phyloP scores from a whole-genome alignment of 2,888 invertebrate species.

The Craniophora ligustri region DNA sequence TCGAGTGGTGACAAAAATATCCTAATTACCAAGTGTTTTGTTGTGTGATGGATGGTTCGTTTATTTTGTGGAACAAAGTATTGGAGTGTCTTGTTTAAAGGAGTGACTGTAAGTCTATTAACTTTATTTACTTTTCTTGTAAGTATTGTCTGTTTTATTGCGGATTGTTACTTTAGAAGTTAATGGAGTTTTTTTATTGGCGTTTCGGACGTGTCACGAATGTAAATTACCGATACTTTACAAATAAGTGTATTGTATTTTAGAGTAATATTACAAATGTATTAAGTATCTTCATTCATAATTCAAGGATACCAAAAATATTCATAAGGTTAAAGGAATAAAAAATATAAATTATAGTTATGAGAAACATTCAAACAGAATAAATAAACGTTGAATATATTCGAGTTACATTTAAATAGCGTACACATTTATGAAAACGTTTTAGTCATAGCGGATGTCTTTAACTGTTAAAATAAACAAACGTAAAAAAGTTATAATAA shows the following conservation, averaged over 20 bases:
- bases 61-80: slow-evolving; percentile 60
- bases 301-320: too few relatives aligned
- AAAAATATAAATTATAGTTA: too few relatives aligned
- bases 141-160: slow-evolving; percentile 30
- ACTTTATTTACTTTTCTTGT: slow-evolving; percentile 51
- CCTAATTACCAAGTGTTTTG: slow-evolving; percentile 58
- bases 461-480: slow-evolving; percentile 6
- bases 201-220: slow-evolving; percentile 28
- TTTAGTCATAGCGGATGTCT: slow-evolving; percentile 11
- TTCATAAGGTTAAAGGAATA: background rate
- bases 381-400: too few relatives aligned
- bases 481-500: background rate
- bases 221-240: background rate
- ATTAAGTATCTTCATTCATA: too few relatives aligned
- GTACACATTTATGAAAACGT: background rate
- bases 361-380: too few relatives aligned
- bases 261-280: too few relatives aligned
- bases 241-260: too few relatives aligned
- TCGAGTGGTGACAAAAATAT: slow-evolving; percentile 60
- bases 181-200: slow-evolving; percentile 43
- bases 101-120: slow-evolving; percentile 59
- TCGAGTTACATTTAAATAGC: background rate
- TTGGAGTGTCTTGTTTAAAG: slow-evolving; percentile 48
- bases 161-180: slow-evolving; percentile 24
- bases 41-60: slow-evolving; percentile 62